Conservation (phyloP, 2,113 vertebrate species). For the Orthonyx spaldingii region DNA sequence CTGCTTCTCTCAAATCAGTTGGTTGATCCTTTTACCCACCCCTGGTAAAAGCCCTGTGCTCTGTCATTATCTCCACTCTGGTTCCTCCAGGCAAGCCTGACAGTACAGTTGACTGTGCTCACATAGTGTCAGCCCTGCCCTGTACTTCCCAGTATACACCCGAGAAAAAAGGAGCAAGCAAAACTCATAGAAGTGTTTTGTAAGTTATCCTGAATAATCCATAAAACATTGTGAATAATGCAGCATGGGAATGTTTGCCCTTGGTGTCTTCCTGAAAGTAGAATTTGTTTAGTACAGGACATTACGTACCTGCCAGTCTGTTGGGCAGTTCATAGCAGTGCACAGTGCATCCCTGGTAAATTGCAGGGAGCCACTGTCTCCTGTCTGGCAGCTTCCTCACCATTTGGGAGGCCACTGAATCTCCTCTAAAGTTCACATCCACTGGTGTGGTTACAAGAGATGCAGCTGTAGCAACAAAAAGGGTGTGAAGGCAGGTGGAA, state of each 20-base stretch:
- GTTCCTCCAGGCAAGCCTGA: neutral
- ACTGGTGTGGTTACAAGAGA: neutral
- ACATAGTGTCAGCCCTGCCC: neutral
- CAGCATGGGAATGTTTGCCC: neutral
- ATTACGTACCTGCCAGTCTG: neutral
- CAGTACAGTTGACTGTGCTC: neutral
- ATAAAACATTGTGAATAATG: neutral
- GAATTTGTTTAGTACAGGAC: neutral
- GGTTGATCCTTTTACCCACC: neutral
- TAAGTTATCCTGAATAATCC: neutral
- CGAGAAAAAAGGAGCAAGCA: neutral
- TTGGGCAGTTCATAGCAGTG: neutral
- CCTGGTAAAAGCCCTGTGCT: neutral
- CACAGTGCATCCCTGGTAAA: neutral
- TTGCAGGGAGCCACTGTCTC: neutral
- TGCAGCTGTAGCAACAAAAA: neutral
- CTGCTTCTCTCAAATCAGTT: neutral
- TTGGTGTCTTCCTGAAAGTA: neutral
- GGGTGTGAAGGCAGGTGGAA: neutral
- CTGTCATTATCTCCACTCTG: neutral
- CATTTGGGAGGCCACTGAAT: neutral
- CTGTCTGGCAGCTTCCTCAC: neutral
- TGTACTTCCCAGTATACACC: neutral
- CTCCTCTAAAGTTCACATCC: neutral
- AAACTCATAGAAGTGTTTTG: neutral